phyloP scores from a whole-genome alignment of 2,888 invertebrate species.

The Nomada fucata region DNA sequence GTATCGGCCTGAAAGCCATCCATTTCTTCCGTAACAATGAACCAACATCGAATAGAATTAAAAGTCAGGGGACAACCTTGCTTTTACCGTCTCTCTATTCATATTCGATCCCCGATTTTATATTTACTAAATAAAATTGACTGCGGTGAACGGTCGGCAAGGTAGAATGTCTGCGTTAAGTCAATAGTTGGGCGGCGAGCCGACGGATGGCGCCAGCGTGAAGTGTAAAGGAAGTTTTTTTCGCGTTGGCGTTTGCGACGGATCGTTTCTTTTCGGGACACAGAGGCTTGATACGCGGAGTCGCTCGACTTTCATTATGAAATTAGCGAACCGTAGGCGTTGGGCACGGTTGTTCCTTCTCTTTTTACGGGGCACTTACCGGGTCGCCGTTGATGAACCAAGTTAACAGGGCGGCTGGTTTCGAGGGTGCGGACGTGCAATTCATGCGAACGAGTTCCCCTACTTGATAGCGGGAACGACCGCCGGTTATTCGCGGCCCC shows the following conservation, averaged over 20 bases:
- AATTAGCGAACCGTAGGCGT: neutral
- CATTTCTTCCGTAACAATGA: constrained; percentile 17
- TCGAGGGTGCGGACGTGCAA: constrained; percentile 87
- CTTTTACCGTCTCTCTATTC: neutral
- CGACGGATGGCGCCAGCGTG: no score
- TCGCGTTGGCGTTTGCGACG: no score
- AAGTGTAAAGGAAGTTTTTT: no score
- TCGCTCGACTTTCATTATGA: neutral
- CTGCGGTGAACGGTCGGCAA: no score
- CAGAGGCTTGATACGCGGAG: no score
- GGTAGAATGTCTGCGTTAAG: no score
- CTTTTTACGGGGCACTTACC: constrained; percentile 75
- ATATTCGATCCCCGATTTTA: neutral
- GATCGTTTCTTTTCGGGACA: no score
- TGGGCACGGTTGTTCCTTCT: neutral
- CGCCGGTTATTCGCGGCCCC: constrained; percentile 87
- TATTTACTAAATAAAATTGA: no score
- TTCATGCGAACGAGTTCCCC: constrained; percentile 87
- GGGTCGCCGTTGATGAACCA: constrained; percentile 88
- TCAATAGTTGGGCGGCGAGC: no score
- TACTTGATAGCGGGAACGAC: constrained; percentile 86
- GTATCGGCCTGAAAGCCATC: constrained; percentile 69
- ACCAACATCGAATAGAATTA: neutral
- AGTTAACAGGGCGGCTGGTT: constrained; percentile 86
- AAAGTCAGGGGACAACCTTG: no score